Evolutionary conservation across 1,140 invertebrate species (phyloP), one percentile per base, ranked within the genome.

Genomic region (Atopsyche davidsoni): DNA sequence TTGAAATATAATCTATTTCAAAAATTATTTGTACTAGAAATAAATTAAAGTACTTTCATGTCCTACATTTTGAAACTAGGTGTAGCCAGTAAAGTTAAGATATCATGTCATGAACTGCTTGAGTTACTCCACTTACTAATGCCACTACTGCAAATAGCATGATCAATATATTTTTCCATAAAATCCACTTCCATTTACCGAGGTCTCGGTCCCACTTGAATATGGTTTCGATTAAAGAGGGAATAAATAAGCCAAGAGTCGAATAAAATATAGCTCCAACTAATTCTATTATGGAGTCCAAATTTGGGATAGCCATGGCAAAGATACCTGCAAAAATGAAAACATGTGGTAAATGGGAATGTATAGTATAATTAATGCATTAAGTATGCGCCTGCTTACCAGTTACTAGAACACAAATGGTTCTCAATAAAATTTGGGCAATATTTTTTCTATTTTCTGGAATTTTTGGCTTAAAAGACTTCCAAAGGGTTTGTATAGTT

Each of bases 251-350:
- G 21, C 93, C 90, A 4, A 96, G 74, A 19, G 87, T 81, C 4
- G 89, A 89, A 59, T 90, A 89, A 62, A 87, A 87, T 28, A 94
- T 67, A 1, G 93, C 85, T 9, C 92, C 93, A 16, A 95, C 86
- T n/a, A 94, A 70, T 31, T 88, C 85, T 46, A 96, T 95, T 57
- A 95, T 83, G 6, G 89, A 76, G 51, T 90, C 90, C 46, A 96
- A 72, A 60, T 89, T 77, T 2, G 89, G 88, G 17, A 95, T 78
- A 2, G 79, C 69, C 13, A 81, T 73, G 0, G 87, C 89, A 16
- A 95, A 69, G 10, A 75, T 70, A 62, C 90, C 90, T 78, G 80
- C 68, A 60, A 79, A 67, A 2, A 64, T 46, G 10, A 21, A 2
- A 25, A 43, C 22, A 39, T 36, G n/a, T n/a, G n/a, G n/a, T n/a